A percentile compares a stretch with the other conserved stretches of the same genome.
These are phyloP conservation scores for Frankliniella intonsa DNA, from an alignment of 2,888 invertebrate genomes.

Conservation along the genomic window DNA sequence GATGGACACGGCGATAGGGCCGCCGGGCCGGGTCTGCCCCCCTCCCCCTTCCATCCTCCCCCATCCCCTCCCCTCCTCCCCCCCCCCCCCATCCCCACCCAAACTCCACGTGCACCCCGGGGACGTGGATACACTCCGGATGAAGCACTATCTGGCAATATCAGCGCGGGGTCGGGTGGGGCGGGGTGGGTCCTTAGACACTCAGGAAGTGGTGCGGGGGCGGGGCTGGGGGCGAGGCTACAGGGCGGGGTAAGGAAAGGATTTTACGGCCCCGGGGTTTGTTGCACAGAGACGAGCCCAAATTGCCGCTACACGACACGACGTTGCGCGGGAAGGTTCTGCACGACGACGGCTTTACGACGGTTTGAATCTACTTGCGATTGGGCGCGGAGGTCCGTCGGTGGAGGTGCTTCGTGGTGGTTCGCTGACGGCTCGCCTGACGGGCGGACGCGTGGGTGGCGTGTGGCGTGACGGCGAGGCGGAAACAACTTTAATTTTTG, in stretches of 20 bases:
- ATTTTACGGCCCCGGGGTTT: too few relatives aligned
- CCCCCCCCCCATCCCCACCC: not conserved
- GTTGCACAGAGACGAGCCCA: too few relatives aligned
- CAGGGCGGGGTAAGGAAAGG: not conserved
- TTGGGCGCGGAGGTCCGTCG: not conserved
- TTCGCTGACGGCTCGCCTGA: too few relatives aligned
- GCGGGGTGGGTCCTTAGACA: too few relatives aligned
- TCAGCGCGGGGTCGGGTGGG: not conserved
- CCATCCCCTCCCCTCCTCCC: not conserved
- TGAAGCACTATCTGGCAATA: constrained; percentile 19
- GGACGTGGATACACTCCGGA: constrained; percentile 18
- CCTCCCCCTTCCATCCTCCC: not conserved
- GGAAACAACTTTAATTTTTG: too few relatives aligned
- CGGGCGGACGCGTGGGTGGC: too few relatives aligned
- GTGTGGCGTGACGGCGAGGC: too few relatives aligned
- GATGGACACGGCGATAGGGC: constrained; percentile 19
- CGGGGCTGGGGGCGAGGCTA: not conserved
- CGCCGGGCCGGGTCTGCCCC: not conserved
- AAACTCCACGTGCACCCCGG: not conserved
- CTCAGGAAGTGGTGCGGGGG: not conserved
- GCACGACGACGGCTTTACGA: too few relatives aligned
- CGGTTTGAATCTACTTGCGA: not conserved
- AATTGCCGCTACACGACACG: too few relatives aligned
- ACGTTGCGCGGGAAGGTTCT: too few relatives aligned
- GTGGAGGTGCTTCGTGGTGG: not conserved